Evolutionary conservation across 2,888 invertebrate species (phyloP).

Genomic region (Byasa hedistus): DNA sequence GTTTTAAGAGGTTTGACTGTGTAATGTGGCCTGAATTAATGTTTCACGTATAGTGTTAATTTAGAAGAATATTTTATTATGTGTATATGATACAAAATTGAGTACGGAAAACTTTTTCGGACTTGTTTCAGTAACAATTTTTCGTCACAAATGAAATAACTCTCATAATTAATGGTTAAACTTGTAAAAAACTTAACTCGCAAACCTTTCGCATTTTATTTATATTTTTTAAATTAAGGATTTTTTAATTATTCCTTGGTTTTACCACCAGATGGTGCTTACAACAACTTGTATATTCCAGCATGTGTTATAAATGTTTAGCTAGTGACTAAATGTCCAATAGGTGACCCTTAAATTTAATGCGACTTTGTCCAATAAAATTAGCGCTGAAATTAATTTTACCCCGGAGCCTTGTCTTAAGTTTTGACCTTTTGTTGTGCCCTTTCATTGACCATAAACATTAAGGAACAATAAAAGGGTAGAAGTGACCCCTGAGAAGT

Average conservation of each 20-base stretch:
- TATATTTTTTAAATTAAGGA: too few relatives aligned
- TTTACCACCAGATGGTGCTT: too few relatives aligned
- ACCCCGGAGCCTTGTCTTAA: slow-evolving; percentile 51
- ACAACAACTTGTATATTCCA: too few relatives aligned
- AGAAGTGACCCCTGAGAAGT: slow-evolving; percentile 67
- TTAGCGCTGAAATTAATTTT: slow-evolving; percentile 40
- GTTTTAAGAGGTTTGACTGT: background rate
- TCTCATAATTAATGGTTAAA: too few relatives aligned
- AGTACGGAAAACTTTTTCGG: background rate
- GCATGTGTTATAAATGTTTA: background rate
- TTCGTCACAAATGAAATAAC: too few relatives aligned
- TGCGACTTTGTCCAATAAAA: background rate
- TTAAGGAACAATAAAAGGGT: slow-evolving; percentile 74
- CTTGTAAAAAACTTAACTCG: too few relatives aligned
- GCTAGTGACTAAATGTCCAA: background rate
- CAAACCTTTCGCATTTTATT: too few relatives aligned
- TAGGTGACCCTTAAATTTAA: background rate
- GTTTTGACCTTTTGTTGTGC: slow-evolving; percentile 63
- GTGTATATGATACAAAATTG: background rate
- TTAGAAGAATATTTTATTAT: background rate
- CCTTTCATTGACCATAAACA: slow-evolving; percentile 77
- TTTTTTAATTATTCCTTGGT: too few relatives aligned
- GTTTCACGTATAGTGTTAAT: background rate
- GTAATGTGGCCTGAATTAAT: background rate
- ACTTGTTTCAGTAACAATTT: background rate